These are phyloP conservation scores for Amphilophus citrinellus DNA, from an alignment of 2,113 vertebrate species.

Conservation along the genomic window DNA sequence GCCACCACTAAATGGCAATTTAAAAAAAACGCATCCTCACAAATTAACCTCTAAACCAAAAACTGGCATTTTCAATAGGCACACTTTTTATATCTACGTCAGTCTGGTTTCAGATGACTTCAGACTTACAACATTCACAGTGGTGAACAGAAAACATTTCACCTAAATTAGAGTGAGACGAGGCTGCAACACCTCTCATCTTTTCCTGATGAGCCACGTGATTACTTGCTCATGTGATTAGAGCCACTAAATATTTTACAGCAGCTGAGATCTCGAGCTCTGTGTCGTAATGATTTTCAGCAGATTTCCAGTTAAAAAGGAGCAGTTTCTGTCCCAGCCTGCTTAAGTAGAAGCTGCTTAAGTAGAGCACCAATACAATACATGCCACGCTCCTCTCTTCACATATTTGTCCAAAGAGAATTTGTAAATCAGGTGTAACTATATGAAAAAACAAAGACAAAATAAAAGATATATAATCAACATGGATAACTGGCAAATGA, in stretches of 20 bases:
- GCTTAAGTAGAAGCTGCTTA: neutral
- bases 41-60: slow-evolving; percentile 5
- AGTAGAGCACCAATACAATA: neutral
- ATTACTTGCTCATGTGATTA: slow-evolving; percentile 13
- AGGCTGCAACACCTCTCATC: slow-evolving; percentile 14
- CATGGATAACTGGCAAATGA: slow-evolving; percentile 25
- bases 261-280: slow-evolving; percentile 11
- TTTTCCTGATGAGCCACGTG: slow-evolving; percentile 32
- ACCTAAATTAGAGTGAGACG: neutral
- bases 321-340: neutral
- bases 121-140: neutral
- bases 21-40: neutral
- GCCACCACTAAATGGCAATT: neutral
- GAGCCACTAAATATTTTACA: slow-evolving; percentile 31
- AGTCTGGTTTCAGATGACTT: neutral
- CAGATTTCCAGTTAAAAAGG: neutral
- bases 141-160: neutral
- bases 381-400: neutral
- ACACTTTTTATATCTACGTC: neutral
- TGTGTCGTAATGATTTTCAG: slow-evolving; percentile 9
- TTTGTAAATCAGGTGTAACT: slow-evolving; percentile 3
- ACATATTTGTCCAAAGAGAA: neutral
- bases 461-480: neutral
- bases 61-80: neutral
- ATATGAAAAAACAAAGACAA: neutral